These are phyloP conservation scores for Actinostola sp. DNA, from an alignment of 92 coral and sea anemone species.

Conservation along the genomic window DNA sequence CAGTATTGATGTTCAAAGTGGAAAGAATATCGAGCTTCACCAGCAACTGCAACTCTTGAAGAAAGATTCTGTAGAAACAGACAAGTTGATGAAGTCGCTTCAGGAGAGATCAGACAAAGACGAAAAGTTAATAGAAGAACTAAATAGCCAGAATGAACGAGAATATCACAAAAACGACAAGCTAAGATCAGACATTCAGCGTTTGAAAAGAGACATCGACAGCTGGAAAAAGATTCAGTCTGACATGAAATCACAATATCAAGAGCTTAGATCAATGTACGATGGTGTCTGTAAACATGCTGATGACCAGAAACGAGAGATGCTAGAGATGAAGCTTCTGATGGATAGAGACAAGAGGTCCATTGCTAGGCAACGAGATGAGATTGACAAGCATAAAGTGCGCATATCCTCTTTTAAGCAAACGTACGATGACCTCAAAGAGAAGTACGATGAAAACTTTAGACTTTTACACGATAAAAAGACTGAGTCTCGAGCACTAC, in stretches of 20 bases:
- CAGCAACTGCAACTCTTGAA: constrained; percentile 46
- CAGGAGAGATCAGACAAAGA: constrained; percentile 40
- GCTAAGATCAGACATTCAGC: constrained; percentile 41
- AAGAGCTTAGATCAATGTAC: constrained; percentile 46
- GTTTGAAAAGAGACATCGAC: constrained; percentile 57
- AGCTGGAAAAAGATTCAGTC: constrained; percentile 58
- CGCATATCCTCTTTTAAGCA: constrained; percentile 37
- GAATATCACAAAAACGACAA: constrained; percentile 45
- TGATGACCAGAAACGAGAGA: constrained; percentile 59
- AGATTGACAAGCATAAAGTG: constrained; percentile 57
- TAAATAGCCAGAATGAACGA: constrained; percentile 51
- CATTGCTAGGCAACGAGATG: constrained; percentile 49
- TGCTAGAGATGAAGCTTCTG: constrained; percentile 51
- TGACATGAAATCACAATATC: constrained; percentile 57
- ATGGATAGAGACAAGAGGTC: constrained; percentile 54
- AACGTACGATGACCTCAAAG: constrained; percentile 59
- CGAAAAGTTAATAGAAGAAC: constrained; percentile 52
- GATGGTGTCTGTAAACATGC: constrained; percentile 54
- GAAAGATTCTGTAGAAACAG: constrained; percentile 44
- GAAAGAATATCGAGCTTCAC: constrained; percentile 53
- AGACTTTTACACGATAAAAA: constrained; percentile 43
- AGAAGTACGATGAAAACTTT: constrained; percentile 41
- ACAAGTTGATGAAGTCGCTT: constrained; percentile 29
- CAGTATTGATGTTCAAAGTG: constrained; percentile 65
- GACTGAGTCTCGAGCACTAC: constrained; percentile 26